Percentiles rank a stretch among this genome's conserved stretches.
These are phyloP conservation scores for Sesamia inferens DNA, from an alignment of 2,888 invertebrate genomes.

Conservation along the genomic window DNA sequence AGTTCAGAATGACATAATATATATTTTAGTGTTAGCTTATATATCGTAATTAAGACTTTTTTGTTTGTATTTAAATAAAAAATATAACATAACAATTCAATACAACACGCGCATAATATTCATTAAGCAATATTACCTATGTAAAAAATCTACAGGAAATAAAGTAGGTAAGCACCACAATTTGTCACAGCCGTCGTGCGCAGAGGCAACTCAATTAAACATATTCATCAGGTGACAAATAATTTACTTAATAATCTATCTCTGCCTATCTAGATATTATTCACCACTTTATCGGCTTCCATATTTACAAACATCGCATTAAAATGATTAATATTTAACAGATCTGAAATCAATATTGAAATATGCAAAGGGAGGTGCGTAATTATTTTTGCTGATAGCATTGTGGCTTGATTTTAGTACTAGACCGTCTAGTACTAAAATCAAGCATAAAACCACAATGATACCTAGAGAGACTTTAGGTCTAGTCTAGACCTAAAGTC, in stretches of 20 bases:
- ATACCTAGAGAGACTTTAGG: no score
- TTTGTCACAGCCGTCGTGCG: slow-evolving; percentile 53
- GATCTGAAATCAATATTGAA: slow-evolving; percentile 48
- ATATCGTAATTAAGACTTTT: neutral
- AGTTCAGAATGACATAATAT: neutral
- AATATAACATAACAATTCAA: neutral
- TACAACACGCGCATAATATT: neutral
- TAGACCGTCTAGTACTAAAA: slow-evolving; percentile 18
- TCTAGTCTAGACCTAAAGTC: slow-evolving; percentile 14
- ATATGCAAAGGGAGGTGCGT: slow-evolving; percentile 28
- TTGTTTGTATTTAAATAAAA: neutral
- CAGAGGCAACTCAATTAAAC: slow-evolving; percentile 22
- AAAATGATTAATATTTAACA: slow-evolving; percentile 50
- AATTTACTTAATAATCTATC: slow-evolving; percentile 47
- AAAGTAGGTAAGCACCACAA: slow-evolving; percentile 17
- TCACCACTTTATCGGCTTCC: slow-evolving; percentile 35
- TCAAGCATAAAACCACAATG: neutral
- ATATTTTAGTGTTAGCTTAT: neutral
- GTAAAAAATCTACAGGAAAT: slow-evolving; percentile 24
- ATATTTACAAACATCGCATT: slow-evolving; percentile 49
- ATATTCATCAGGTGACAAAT: slow-evolving; percentile 49
- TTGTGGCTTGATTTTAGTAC: neutral
- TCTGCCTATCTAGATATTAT: slow-evolving; percentile 38
- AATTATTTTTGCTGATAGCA: slow-evolving; percentile 14
- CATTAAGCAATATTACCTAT: neutral